Percentiles rank a stretch among this genome's conserved stretches.
Evolutionary conservation across 2,888 invertebrate species (phyloP).

Genomic region (Gryllus longicercus): DNA sequence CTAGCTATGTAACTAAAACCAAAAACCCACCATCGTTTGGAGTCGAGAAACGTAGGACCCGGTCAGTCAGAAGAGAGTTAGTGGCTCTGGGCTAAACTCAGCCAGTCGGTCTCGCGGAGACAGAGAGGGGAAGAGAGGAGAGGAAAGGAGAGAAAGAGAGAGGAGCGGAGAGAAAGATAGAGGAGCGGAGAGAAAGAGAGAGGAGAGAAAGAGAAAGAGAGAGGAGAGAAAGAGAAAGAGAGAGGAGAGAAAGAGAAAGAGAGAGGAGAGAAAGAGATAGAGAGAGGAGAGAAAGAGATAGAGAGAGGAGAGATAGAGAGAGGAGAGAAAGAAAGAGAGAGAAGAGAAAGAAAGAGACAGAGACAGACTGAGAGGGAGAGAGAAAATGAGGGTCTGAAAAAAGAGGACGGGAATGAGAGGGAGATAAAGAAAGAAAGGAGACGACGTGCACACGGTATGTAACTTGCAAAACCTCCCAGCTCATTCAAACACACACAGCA

Average conservation of each 20-base stretch:
- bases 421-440: not conserved
- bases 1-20: too few relatives aligned
- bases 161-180: not conserved
- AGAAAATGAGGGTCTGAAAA: not conserved
- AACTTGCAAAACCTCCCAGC: too few relatives aligned
- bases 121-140: not conserved
- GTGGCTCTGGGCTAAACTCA: too few relatives aligned
- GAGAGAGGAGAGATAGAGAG: conserved; percentile 38
- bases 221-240: conserved; percentile 25
- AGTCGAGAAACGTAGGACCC: too few relatives aligned
- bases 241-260: conserved; percentile 31
- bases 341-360: conserved; percentile 31
- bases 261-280: conserved; percentile 32
- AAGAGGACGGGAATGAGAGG: not conserved
- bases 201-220: not conserved
- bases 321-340: conserved; percentile 41
- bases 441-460: not conserved
- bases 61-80: too few relatives aligned
- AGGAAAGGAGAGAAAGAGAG: not conserved
- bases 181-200: not conserved
- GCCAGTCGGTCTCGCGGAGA: not conserved
- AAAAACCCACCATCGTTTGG: too few relatives aligned
- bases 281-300: conserved; percentile 37
- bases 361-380: not conserved
- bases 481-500: too few relatives aligned